Conservation (phyloP, 2,797 vertebrate species). For the Sarcoramphus papa region DNA sequence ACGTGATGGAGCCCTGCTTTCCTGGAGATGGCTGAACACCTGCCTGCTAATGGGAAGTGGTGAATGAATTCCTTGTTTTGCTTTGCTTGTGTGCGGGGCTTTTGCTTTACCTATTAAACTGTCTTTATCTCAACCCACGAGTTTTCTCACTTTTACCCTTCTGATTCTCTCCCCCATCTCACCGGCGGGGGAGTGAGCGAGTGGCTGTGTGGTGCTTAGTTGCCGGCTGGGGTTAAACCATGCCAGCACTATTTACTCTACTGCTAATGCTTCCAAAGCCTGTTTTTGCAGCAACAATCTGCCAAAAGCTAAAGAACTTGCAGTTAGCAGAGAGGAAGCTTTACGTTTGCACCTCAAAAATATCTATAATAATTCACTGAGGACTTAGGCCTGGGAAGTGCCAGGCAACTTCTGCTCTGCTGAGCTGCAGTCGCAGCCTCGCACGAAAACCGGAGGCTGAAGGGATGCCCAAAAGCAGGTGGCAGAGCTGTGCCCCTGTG, state of each 20-base stretch:
- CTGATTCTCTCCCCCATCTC: neutral
- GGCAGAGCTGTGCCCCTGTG: neutral
- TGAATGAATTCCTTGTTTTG: neutral
- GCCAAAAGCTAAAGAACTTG: slow-evolving; percentile 46
- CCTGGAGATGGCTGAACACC: neutral
- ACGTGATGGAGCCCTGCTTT: neutral
- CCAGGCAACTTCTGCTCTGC: neutral
- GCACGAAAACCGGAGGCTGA: rapidly evolving
- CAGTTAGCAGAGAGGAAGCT: slow-evolving; percentile 36
- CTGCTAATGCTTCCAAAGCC: neutral
- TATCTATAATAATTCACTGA: neutral
- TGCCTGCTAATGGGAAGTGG: too few relatives aligned
- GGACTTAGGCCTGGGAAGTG: neutral
- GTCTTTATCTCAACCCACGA: neutral
- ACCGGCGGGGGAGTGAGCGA: too few relatives aligned
- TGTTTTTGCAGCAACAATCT: slow-evolving; percentile 20
- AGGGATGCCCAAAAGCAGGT: neutral
- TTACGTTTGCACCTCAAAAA: slow-evolving; percentile 3
- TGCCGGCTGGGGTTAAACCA: neutral
- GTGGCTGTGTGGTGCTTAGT: neutral
- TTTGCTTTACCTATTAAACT: neutral
- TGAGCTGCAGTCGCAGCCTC: neutral
- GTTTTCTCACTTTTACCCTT: neutral
- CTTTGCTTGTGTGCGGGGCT: too few relatives aligned
- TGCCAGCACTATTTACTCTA: neutral